Base-by-base conservation (phyloP, 2,888 invertebrate species). In the Pediacus dermestoides region DNA sequence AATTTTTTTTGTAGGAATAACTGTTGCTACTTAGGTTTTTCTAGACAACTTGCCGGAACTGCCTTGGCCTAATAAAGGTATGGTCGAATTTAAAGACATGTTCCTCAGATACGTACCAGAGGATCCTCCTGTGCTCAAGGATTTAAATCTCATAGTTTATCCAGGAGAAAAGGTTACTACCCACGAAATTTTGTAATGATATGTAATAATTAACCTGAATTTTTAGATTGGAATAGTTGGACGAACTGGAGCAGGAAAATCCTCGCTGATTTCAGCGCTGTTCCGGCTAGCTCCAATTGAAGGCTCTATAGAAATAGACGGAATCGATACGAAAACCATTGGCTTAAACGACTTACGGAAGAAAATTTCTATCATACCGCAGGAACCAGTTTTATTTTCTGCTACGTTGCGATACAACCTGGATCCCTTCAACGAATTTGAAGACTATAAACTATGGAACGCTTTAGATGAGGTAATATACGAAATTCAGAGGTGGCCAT, bases 351-450 rank as follows among this genome's bases (percentile, higher is more conserved):
- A 88, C 56, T 70, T 95, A 15, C 74, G 94, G 30, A 78, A 77
- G 34, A 84, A 81, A 55, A 85, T 95, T 37, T 85, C 93, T 0
- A 93, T 94, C 42, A 94, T 95, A 60, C 94, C 94, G 0, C 94
- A 94, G 73, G 91, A 91, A 59, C 91, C 92, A 0, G 82, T 90
- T 13, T 67, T 93, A 12, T 92, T 93, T 65, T 85, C 86, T 0
- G 87, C 87, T 4, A 81, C 85, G n/a, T 67, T 93, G 26, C 76
- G 92, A 4, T 81, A 85, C 61, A 92, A 92, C 68, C 72, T 92
- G 60, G 91, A 91, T 72, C 91, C 91, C 0, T 85, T 90, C 61
- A 74, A 80, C 33, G 80, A 84, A 58, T 81, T 79, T 50, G 74
- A 76, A 0, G 91, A 92, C 55, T 76, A 73, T 0, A 75, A 76